Percentiles rank a stretch among this genome's conserved stretches.
Conservation (phyloP, 2,113 vertebrate genomes). For the Misgurnus anguillicaudatus region DNA sequence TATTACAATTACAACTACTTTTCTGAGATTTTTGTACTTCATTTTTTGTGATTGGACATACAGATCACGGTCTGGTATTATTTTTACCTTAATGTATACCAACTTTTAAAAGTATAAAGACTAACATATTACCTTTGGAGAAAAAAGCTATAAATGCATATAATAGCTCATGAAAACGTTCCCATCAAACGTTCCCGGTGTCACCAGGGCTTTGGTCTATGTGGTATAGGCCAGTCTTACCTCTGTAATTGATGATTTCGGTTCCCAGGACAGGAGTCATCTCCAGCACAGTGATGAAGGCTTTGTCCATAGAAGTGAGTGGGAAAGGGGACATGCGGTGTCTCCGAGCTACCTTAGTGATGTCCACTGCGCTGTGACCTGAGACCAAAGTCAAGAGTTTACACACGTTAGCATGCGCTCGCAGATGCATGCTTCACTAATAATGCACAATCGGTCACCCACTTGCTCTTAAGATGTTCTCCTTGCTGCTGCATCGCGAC, state of each 20-base stretch:
- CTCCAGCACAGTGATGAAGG: slow-evolving; percentile 98
- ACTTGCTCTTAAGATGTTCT: slow-evolving; percentile 99
- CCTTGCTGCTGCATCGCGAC: slow-evolving; percentile 98
- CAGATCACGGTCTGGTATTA: too few species aligned
- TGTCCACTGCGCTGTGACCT: slow-evolving; percentile 99
- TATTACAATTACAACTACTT: too few species aligned
- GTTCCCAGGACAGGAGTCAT: slow-evolving; percentile 98
- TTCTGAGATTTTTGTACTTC: too few species aligned
- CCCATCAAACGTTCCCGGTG: not conserved
- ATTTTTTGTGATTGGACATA: too few species aligned
- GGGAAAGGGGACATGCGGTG: slow-evolving; percentile 99
- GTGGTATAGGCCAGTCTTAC: slow-evolving; percentile 64
- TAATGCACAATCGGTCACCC: slow-evolving; percentile 68
- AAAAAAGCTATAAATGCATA: too few species aligned
- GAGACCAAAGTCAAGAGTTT: slow-evolving; percentile 4
- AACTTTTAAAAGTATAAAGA: too few species aligned
- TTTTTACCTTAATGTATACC: too few species aligned
- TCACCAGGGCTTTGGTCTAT: not conserved
- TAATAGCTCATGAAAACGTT: too few species aligned
- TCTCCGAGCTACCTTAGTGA: slow-evolving; percentile 97
- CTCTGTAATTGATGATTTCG: slow-evolving; percentile 98
- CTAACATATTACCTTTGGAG: too few species aligned
- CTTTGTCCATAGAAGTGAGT: slow-evolving; percentile 99
- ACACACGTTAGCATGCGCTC: slow-evolving; percentile 4
- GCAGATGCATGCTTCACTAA: not conserved